These are phyloP conservation scores for Hirundo rustica DNA, from an alignment of 2,797 vertebrate species.

Conservation along the genomic window DNA sequence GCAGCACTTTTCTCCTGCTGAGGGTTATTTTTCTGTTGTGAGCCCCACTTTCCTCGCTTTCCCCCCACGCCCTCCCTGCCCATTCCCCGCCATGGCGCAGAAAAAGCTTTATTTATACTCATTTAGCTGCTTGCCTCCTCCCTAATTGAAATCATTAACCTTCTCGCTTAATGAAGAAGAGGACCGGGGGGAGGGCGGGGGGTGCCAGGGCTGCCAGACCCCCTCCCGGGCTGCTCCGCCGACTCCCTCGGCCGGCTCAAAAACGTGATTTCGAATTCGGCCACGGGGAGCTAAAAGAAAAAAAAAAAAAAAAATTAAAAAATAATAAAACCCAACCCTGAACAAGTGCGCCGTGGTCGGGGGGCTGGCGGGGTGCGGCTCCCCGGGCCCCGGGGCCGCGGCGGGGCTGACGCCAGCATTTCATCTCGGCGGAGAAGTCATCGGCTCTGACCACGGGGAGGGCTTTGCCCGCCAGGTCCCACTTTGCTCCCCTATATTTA, in stretches of 20 bases:
- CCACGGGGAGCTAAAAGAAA: conserved; percentile 10
- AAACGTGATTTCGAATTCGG: conserved; percentile 39
- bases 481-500: conserved; percentile 85
- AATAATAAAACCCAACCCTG: not conserved
- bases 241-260: not conserved
- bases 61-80: not conserved
- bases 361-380: conserved; percentile 50
- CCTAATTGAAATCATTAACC: conserved; percentile 71
- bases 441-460: conserved; percentile 80
- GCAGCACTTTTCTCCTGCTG: not conserved
- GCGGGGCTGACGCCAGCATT: conserved; percentile 78
- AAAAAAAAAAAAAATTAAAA: not conserved
- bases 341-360: conserved; percentile 15
- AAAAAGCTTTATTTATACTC: conserved; percentile 61
- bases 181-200: not conserved
- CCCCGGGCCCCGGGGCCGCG: conserved; percentile 42
- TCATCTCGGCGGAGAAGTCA: conserved; percentile 84
- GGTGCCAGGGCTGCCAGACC: not conserved
- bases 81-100: not conserved
- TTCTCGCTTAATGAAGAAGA: conserved; percentile 73
- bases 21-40: not conserved
- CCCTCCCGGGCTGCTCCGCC: not conserved
- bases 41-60: not conserved
- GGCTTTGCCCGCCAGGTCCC: conserved; percentile 82
- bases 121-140: conserved; percentile 56